Conservation (phyloP, 2,888 invertebrate genomes). For the Netelia inedita region DNA sequence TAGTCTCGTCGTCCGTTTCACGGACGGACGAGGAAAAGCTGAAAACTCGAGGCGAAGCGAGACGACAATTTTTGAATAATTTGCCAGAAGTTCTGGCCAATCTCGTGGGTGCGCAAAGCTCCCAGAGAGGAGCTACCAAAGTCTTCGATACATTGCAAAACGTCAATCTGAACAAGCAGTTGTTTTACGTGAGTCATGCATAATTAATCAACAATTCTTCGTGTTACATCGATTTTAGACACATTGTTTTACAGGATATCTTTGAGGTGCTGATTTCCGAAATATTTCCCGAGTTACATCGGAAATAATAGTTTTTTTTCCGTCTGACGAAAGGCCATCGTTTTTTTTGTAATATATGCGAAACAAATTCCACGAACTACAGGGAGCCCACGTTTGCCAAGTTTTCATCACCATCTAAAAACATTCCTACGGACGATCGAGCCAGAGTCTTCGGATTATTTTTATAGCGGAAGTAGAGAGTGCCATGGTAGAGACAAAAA, state of each 20-base stretch:
- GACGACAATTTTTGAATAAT: conserved; percentile 89
- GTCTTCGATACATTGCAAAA: conserved; percentile 95
- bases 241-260: conserved; percentile 86
- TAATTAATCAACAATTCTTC: neutral
- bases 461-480: conserved; percentile 48
- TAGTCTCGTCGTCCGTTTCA: conserved; percentile 87
- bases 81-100: conserved; percentile 93
- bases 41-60: conserved; percentile 90
- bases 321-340: neutral
- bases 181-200: conserved; percentile 92
- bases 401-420: conserved; percentile 53
- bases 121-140: conserved; percentile 93
- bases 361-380: conserved; percentile 53
- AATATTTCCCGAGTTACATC: conserved; percentile 86
- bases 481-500: neutral
- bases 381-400: conserved; percentile 66
- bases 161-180: conserved; percentile 94
- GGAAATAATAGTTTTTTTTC: conserved; percentile 68
- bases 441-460: conserved; percentile 55
- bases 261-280: conserved; percentile 86
- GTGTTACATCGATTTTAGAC: conserved; percentile 85
- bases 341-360: conserved; percentile 15
- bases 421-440: conserved; percentile 54
- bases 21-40: conserved; percentile 89
- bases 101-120: conserved; percentile 94